Percentiles rank a stretch among this genome's conserved stretches.
These are phyloP conservation scores for Danaus chrysippus DNA, from an alignment of 2,888 invertebrate species.

Conservation along the genomic window DNA sequence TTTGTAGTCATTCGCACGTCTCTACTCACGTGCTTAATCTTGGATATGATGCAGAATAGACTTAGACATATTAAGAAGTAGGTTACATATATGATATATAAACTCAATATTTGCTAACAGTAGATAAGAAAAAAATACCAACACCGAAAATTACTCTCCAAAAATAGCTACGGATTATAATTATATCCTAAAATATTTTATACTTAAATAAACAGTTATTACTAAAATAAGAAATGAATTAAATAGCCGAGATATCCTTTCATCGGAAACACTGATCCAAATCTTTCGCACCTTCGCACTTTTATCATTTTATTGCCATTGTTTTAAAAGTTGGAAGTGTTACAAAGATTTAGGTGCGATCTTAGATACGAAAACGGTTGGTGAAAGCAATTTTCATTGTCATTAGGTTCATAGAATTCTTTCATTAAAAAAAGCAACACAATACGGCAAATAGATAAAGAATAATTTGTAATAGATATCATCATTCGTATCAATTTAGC, in stretches of 20 bases:
- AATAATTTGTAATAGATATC: too few relatives aligned
- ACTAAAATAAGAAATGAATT: slow-evolving; percentile 44
- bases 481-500: too few relatives aligned
- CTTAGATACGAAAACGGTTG: slow-evolving; percentile 3
- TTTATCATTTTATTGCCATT: slow-evolving; percentile 19
- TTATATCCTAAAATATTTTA: too few relatives aligned
- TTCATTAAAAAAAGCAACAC: not conserved
- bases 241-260: slow-evolving; percentile 54
- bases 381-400: slow-evolving; percentile 7
- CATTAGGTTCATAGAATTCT: not conserved
- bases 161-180: too few relatives aligned
- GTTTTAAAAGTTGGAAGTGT: slow-evolving; percentile 17
- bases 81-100: slow-evolving; percentile 10
- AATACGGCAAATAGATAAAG: too few relatives aligned
- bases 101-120: not conserved
- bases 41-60: not conserved
- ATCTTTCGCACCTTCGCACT: slow-evolving; percentile 18
- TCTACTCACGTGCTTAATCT: slow-evolving; percentile 19
- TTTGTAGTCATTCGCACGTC: slow-evolving; percentile 38
- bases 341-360: slow-evolving; percentile 2
- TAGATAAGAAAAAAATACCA: too few relatives aligned
- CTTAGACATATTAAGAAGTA: slow-evolving; percentile 10
- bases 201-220: slow-evolving; percentile 51
- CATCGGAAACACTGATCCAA: slow-evolving; percentile 55
- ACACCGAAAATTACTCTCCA: too few relatives aligned